Evolutionary conservation across 1,140 invertebrate genomes (phyloP).

Genomic region (Lepidurus couesii): DNA sequence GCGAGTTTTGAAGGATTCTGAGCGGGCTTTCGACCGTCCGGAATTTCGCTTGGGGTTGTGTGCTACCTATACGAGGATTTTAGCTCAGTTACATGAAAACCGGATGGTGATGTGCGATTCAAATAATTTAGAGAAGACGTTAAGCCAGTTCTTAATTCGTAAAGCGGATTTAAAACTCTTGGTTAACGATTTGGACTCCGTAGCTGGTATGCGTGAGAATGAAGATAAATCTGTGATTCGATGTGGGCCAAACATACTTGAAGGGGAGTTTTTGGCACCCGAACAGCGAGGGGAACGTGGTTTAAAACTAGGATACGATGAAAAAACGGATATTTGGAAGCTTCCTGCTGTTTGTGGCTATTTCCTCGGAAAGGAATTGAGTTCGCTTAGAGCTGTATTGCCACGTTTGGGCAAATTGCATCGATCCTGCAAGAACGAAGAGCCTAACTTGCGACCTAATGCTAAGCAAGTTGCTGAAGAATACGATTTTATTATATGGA

Average conservation of each 20-base stretch:
- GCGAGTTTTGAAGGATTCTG: neutral
- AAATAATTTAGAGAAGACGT: neutral
- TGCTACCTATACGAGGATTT: neutral
- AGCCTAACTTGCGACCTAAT: neutral
- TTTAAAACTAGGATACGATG: neutral
- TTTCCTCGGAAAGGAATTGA: neutral
- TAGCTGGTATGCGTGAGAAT: neutral
- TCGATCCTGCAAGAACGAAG: neutral
- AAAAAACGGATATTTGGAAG: neutral
- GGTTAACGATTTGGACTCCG: neutral
- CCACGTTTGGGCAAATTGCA: neutral
- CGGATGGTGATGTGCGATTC: neutral
- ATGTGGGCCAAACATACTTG: neutral
- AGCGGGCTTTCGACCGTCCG: neutral
- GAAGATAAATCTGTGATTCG: neutral
- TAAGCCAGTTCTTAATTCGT: neutral
- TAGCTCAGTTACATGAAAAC: neutral
- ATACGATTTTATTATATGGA: neutral
- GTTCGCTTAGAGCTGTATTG: neutral
- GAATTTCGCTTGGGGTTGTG: neutral
- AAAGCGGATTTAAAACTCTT: neutral
- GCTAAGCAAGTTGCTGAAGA: neutral
- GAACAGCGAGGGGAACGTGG: neutral
- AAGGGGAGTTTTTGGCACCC: neutral
- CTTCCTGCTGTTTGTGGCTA: neutral